phyloP scores from a whole-genome alignment of 2,797 vertebrate species.

The Mastacembelus armatus region DNA sequence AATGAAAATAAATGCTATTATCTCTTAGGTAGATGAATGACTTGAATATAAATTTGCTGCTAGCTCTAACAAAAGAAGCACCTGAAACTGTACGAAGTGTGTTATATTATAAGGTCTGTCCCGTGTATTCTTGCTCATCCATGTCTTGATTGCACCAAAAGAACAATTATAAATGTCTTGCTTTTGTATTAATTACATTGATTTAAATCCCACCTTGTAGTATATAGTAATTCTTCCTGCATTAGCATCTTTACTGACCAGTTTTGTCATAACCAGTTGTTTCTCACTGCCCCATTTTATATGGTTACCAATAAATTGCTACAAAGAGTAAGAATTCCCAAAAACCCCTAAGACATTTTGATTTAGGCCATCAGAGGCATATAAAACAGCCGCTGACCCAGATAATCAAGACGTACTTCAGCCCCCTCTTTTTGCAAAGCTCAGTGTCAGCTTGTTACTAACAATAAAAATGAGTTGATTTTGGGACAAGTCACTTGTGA shows the following conservation, averaged over 20 bases:
- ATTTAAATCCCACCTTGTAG: too few species aligned
- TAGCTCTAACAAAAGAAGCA: background rate
- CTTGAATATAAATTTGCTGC: background rate
- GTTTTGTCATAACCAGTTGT: too few species aligned
- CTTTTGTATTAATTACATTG: background rate
- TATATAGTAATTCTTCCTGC: too few species aligned
- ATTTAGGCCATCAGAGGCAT: slow-evolving; percentile 11
- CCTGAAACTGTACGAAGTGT: background rate
- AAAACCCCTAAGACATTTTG: slow-evolving; percentile 34
- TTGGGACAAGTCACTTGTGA: background rate
- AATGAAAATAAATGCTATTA: too few species aligned
- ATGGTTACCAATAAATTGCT: slow-evolving; percentile 3
- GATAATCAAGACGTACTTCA: slow-evolving; percentile 44
- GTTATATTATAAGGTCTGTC: too few species aligned
- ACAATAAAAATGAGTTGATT: slow-evolving; percentile 7
- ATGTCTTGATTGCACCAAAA: background rate
- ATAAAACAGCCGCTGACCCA: slow-evolving; percentile 53
- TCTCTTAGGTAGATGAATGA: background rate
- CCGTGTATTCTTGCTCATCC: too few species aligned
- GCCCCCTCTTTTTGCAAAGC: slow-evolving; percentile 17
- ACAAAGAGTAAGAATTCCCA: slow-evolving; percentile 11
- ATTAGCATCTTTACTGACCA: too few species aligned
- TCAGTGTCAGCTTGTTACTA: slow-evolving; percentile 29
- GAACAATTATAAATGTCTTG: background rate
- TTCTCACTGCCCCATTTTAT: background rate